phyloP scores from a whole-genome alignment of 1,140 invertebrate genomes.

The Scaptomyza hsui region DNA sequence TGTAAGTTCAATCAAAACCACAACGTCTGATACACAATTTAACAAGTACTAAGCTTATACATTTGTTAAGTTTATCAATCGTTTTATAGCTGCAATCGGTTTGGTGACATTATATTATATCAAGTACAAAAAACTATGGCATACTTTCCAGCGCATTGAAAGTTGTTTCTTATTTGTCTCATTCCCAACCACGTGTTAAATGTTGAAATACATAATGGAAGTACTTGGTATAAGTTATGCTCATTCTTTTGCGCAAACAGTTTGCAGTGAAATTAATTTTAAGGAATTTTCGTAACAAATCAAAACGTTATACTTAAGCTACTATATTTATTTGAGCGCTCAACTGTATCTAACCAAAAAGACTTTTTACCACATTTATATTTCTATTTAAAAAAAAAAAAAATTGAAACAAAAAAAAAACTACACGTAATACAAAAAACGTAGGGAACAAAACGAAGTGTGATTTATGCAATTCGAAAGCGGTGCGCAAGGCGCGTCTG shows the following conservation, averaged over 20 bases:
- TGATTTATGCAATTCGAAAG: constrained; percentile 91
- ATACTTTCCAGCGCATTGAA: constrained; percentile 21
- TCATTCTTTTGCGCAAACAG: constrained; percentile 84
- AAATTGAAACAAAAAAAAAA: constrained; percentile 46
- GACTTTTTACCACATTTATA: constrained; percentile 69
- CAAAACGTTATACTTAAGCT: constrained; percentile 40
- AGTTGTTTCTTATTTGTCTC: constrained; percentile 5
- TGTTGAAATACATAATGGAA: background rate
- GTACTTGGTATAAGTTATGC: constrained; percentile 51
- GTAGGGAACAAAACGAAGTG: constrained; percentile 94
- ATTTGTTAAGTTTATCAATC: constrained; percentile 48
- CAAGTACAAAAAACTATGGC: constrained; percentile 32
- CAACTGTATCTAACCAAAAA: constrained; percentile 75
- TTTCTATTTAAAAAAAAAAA: constrained; percentile 70
- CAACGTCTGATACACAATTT: constrained; percentile 40
- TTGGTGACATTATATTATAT: constrained; percentile 63
- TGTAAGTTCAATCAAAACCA: constrained; percentile 88
- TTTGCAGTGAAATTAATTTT: constrained; percentile 62
- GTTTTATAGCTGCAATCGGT: constrained; percentile 70
- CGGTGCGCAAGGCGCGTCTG: constrained; percentile 87
- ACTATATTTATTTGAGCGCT: constrained; percentile 52
- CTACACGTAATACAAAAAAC: constrained; percentile 46
- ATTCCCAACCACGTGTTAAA: background rate
- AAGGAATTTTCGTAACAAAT: constrained; percentile 26
- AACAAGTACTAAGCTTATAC: constrained; percentile 26